Conservation (phyloP, 2,113 vertebrate genomes). For the Platysteira castanea region DNA sequence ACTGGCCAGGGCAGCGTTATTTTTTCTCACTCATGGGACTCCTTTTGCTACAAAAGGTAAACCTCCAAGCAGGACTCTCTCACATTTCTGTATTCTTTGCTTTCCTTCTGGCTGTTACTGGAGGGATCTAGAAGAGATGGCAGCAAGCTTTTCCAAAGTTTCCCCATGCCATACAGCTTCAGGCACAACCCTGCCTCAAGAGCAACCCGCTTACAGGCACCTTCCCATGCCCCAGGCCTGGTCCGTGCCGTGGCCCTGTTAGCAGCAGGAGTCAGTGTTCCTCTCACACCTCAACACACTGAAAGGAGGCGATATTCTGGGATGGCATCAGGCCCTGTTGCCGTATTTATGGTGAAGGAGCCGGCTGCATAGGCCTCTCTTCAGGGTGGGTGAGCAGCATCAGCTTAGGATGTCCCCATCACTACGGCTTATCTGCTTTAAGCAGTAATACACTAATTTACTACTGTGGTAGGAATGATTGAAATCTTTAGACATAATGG, state of each 20-base stretch:
- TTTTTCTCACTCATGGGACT: not conserved
- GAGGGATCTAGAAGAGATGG: not conserved
- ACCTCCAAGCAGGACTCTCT: not conserved
- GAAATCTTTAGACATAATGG: constrained; percentile 84
- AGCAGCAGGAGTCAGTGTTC: not conserved
- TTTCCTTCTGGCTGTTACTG: not conserved
- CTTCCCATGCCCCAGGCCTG: not conserved
- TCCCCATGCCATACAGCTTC: not conserved
- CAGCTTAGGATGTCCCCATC: constrained; percentile 39
- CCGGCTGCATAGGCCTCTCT: constrained; percentile 7
- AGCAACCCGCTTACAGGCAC: not conserved
- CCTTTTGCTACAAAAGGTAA: not conserved
- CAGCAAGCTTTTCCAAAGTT: not conserved
- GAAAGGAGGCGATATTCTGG: not conserved
- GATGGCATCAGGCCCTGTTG: not conserved
- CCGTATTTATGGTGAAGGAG: constrained; percentile 11
- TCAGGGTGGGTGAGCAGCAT: constrained; percentile 40
- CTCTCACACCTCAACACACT: not conserved
- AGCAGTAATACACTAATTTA: constrained; percentile 71
- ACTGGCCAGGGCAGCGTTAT: rapidly evolving
- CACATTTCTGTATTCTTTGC: not conserved
- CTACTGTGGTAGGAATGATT: constrained; percentile 74
- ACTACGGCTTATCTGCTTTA: constrained; percentile 57
- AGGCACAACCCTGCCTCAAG: not conserved
- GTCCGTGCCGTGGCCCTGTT: rapidly evolving